phyloP scores from a whole-genome alignment of 1,140 invertebrate species.

The Grapholita molesta region DNA sequence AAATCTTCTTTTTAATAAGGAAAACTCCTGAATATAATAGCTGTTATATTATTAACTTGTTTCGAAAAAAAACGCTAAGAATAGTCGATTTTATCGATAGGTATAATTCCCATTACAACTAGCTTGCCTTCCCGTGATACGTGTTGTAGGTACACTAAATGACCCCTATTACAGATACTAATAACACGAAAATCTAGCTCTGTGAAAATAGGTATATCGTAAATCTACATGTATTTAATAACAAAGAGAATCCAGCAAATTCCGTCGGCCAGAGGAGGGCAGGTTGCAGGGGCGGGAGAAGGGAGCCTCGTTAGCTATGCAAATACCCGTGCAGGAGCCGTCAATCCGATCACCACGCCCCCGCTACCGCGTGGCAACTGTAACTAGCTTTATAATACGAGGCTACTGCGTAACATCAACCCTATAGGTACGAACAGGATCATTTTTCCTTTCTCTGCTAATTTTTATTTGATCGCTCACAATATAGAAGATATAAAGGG shows the following conservation, averaged over 20 bases:
- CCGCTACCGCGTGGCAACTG: neutral
- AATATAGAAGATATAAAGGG: too few species aligned
- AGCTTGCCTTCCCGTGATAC: too few species aligned
- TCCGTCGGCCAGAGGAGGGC: constrained; percentile 9
- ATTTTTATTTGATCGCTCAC: neutral
- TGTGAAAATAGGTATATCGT: neutral
- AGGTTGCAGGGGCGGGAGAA: constrained; percentile 19
- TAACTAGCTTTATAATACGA: neutral
- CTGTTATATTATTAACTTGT: too few species aligned
- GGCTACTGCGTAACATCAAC: neutral
- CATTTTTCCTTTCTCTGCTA: neutral
- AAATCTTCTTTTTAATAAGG: too few species aligned
- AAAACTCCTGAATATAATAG: too few species aligned
- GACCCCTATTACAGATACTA: neutral
- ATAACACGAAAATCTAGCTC: neutral
- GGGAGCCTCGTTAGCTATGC: constrained; percentile 52
- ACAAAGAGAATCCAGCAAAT: neutral
- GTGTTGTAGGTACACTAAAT: too few species aligned
- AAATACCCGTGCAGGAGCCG: constrained; percentile 35
- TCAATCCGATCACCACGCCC: constrained; percentile 27
- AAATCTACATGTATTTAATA: neutral
- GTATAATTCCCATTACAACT: too few species aligned
- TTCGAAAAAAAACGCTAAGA: too few species aligned
- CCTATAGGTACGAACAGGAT: neutral
- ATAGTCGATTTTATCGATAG: too few species aligned